Evolutionary conservation across 2,797 vertebrate species (phyloP).

Genomic region (Hylomyscus alleni): DNA sequence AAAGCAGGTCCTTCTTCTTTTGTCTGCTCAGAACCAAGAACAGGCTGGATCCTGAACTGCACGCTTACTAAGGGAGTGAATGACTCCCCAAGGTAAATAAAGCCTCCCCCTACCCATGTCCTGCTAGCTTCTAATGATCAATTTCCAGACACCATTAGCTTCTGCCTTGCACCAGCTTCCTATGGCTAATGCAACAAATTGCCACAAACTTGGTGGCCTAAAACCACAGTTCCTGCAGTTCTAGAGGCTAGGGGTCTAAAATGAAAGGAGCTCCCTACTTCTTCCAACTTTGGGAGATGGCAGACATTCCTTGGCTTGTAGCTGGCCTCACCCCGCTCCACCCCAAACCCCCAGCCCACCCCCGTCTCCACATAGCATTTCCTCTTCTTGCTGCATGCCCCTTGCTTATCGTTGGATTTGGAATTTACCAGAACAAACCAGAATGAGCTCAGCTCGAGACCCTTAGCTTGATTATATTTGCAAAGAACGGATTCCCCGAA

Average conservation of each 20-base stretch:
- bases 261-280: background rate
- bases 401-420: background rate
- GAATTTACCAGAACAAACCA: background rate
- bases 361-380: background rate
- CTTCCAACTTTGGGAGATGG: background rate
- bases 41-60: background rate
- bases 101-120: background rate
- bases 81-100: background rate
- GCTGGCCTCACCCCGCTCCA: no score
- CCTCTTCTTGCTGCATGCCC: background rate
- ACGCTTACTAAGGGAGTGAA: background rate
- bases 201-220: background rate
- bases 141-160: background rate
- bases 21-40: constrained; percentile 62
- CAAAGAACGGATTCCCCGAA: constrained; percentile 25
- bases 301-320: background rate
- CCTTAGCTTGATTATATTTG: background rate
- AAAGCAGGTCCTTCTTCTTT: background rate
- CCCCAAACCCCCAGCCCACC: no score
- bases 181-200: background rate
- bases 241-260: background rate
- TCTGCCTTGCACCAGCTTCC: background rate
- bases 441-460: constrained; percentile 34
- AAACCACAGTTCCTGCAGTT: constrained; percentile 13
- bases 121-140: background rate